Percentiles rank a stretch among this genome's conserved stretches.
These are phyloP conservation scores for Oncorhynchus kisutch DNA, from an alignment of 2,113 vertebrate genomes.

Conservation along the genomic window DNA sequence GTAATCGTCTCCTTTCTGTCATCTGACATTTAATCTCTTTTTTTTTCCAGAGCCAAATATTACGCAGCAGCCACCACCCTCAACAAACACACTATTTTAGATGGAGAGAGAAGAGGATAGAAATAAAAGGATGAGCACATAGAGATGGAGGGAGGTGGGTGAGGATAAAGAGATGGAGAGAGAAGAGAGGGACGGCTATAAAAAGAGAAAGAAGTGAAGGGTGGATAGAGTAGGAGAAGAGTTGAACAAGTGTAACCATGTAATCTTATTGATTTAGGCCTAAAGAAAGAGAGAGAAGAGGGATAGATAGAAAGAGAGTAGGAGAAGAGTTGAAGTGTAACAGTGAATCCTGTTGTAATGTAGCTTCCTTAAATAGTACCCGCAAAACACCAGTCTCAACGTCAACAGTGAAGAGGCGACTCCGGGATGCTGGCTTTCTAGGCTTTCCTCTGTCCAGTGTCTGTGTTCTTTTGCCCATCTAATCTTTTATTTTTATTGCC, in stretches of 20 bases:
- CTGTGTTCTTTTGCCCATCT: too few species aligned
- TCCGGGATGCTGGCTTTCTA: too few species aligned
- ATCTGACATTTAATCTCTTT: slow-evolving; percentile 48
- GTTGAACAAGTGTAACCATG: too few species aligned
- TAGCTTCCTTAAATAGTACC: too few species aligned
- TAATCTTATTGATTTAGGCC: too few species aligned
- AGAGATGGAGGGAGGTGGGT: not conserved
- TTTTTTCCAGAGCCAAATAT: slow-evolving; percentile 49
- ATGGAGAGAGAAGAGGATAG: not conserved
- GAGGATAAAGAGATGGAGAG: slow-evolving; percentile 23
- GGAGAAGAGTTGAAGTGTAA: not conserved
- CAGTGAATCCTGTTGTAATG: too few species aligned
- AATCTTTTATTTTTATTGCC: too few species aligned
- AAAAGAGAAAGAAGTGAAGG: not conserved
- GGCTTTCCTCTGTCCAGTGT: too few species aligned
- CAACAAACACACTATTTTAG: not conserved
- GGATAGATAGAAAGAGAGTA: not conserved
- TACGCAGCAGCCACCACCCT: slow-evolving; percentile 37
- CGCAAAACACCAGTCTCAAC: too few species aligned
- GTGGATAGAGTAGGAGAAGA: not conserved
- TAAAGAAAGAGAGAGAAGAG: too few species aligned
- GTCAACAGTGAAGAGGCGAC: too few species aligned
- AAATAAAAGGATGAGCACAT: too few species aligned
- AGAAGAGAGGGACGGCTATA: not conserved
- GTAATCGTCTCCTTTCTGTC: not conserved